phyloP scores from a whole-genome alignment of 1,140 invertebrate genomes.

The Hetaerina americana region DNA sequence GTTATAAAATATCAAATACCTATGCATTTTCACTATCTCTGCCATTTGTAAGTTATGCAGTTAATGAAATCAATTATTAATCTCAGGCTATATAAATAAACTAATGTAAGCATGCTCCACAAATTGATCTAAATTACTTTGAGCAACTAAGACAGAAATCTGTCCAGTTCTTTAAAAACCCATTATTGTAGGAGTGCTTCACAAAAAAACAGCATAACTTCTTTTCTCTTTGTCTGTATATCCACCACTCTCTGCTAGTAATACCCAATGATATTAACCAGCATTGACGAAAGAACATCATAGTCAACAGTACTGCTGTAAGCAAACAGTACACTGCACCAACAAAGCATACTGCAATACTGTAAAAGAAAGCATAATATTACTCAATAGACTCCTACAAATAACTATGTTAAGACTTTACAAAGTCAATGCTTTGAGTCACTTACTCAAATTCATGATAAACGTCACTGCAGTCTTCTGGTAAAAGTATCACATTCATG shows the following conservation, averaged over 20 bases:
- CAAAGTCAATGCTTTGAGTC: too few species aligned
- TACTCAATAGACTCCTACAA: not conserved
- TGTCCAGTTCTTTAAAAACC: not conserved
- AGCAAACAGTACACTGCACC: slow-evolving; percentile 31
- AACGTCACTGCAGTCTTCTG: slow-evolving; percentile 55
- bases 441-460: slow-evolving; percentile 52
- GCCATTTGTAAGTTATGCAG: too few species aligned
- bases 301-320: slow-evolving; percentile 25
- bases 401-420: not conserved
- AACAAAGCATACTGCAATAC: slow-evolving; percentile 32
- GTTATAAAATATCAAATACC: too few species aligned
- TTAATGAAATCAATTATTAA: too few species aligned
- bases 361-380: slow-evolving; percentile 20
- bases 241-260: slow-evolving; percentile 25
- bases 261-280: slow-evolving; percentile 27
- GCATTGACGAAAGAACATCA: slow-evolving; percentile 29
- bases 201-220: not conserved
- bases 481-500: slow-evolving; percentile 45
- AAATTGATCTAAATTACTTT: not conserved
- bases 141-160: not conserved
- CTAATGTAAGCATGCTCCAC: too few species aligned
- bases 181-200: not conserved
- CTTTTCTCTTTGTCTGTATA: not conserved
- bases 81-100: too few species aligned
- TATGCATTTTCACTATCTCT: too few species aligned